A percentile compares a stretch with the other conserved stretches of the same genome.
Conservation (phyloP, 37 sponge, comb jelly and placozoan genomes). For the Corticium candelabrum region DNA sequence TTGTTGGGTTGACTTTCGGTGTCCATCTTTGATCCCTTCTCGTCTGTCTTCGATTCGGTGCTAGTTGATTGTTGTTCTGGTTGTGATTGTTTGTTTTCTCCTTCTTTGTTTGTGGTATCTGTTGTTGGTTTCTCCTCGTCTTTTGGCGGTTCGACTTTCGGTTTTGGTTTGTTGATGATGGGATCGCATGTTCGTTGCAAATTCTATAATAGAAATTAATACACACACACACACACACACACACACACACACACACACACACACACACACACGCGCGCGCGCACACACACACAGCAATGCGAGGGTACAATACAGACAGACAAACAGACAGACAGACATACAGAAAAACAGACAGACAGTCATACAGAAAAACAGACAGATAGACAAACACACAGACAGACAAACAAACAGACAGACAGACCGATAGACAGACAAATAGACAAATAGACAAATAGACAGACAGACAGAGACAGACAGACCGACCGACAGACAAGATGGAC, state of each 20-base stretch:
- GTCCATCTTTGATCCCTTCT: background rate
- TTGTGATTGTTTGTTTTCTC: background rate
- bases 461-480: no score
- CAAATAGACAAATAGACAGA: no score
- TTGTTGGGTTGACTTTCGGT: background rate
- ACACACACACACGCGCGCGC: background rate
- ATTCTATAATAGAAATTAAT: slow-evolving; percentile 22
- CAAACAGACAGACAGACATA: no score
- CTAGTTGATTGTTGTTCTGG: background rate
- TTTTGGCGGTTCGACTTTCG: slow-evolving; percentile 91
- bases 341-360: no score
- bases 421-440: no score
- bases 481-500: no score
- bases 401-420: no score
- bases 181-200: slow-evolving; percentile 59
- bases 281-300: background rate
- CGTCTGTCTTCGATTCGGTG: background rate
- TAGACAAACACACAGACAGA: slow-evolving; percentile 3
- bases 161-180: slow-evolving; percentile 89
- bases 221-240: background rate
- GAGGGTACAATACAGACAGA: no score
- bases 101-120: background rate
- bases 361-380: slow-evolving; percentile 18
- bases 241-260: slow-evolving; percentile 2
- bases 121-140: slow-evolving; percentile 16